Evolutionary conservation across 1,140 invertebrate genomes (phyloP).

Genomic region (Drosophila saltans): DNA sequence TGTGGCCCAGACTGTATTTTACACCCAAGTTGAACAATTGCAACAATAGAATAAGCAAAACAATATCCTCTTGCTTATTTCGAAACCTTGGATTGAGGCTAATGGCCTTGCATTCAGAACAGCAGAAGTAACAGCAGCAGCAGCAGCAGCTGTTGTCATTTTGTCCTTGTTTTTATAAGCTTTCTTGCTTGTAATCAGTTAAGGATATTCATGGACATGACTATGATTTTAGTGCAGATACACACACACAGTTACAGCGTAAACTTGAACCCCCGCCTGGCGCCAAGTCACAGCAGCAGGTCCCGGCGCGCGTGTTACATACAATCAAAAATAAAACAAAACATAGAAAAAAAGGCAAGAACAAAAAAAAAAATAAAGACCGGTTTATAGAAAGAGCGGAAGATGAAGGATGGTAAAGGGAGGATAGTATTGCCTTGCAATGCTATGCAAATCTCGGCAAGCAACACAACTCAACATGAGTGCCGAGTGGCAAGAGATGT

Average conservation of each 20-base stretch:
- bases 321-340: conserved; percentile 27
- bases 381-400: neutral
- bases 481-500: conserved; percentile 28
- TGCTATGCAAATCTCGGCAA: conserved; percentile 71
- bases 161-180: conserved; percentile 76
- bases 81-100: conserved; percentile 30
- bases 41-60: neutral
- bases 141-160: conserved; percentile 64
- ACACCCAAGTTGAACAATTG: conserved; percentile 5
- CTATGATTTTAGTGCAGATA: conserved; percentile 69
- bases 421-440: conserved; percentile 51
- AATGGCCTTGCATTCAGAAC: conserved; percentile 56
- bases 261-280: conserved; percentile 39
- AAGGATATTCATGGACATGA: conserved; percentile 78
- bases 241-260: conserved; percentile 16
- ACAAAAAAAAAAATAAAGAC: conserved; percentile 18
- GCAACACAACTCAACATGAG: conserved; percentile 70
- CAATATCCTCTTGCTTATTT: neutral
- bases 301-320: conserved; percentile 8
- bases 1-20: neutral
- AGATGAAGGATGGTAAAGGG: neutral
- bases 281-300: conserved; percentile 69
- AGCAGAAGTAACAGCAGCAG: neutral
- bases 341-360: conserved; percentile 2
- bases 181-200: conserved; percentile 77